A percentile compares a stretch with the other conserved stretches of the same genome.
These are phyloP conservation scores for Malthinus seriepunctatus DNA, from an alignment of 2,888 invertebrate genomes.

Conservation along the genomic window DNA sequence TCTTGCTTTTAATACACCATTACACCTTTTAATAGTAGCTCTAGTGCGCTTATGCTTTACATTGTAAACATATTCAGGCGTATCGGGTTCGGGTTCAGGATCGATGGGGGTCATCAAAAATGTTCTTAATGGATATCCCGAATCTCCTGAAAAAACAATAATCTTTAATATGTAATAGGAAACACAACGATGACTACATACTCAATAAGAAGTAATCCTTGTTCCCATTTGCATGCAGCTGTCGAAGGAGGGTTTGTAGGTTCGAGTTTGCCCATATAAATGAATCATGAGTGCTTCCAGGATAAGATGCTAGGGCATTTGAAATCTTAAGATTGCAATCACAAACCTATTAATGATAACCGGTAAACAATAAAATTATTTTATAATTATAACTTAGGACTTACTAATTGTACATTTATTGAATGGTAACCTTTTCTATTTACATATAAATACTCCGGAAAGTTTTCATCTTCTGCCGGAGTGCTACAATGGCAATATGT, in stretches of 20 bases:
- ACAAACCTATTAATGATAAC: conserved; percentile 13
- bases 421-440: conserved; percentile 40
- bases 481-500: conserved; percentile 38
- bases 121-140: conserved; percentile 31
- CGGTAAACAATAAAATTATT: neutral
- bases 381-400: neutral
- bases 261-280: conserved; percentile 33
- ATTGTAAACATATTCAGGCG: conserved; percentile 25
- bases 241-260: conserved; percentile 16
- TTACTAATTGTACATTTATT: conserved; percentile 40
- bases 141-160: conserved; percentile 25
- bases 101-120: conserved; percentile 23
- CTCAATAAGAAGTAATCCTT: conserved; percentile 12
- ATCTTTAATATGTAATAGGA: neutral
- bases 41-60: conserved; percentile 17
- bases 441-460: conserved; percentile 37
- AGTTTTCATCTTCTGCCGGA: conserved; percentile 28
- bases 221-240: conserved; percentile 16
- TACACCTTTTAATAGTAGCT: conserved; percentile 28
- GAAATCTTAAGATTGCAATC: conserved; percentile 23
- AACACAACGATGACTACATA: neutral
- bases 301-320: conserved; percentile 31
- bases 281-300: conserved; percentile 31
- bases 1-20: conserved; percentile 30
- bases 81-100: conserved; percentile 7